A percentile compares a stretch with the other conserved stretches of the same genome.
These are phyloP conservation scores for Anodontia alba DNA, from an alignment of 2,888 invertebrate species.

Conservation along the genomic window DNA sequence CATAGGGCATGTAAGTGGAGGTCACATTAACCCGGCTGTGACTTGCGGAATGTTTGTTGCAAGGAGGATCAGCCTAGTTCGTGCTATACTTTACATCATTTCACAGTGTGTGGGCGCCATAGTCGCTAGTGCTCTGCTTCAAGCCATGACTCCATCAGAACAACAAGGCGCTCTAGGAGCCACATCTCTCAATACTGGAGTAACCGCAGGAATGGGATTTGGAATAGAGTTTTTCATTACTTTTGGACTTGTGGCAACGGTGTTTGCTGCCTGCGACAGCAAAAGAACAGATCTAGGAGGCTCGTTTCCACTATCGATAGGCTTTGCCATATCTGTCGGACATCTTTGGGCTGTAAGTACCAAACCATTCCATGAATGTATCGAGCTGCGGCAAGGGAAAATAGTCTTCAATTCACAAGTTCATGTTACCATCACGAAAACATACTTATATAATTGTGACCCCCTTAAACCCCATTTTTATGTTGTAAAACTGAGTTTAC, in stretches of 20 bases:
- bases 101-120: slow-evolving; percentile 97
- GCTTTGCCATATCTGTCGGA: slow-evolving; percentile 93
- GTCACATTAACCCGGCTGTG: slow-evolving; percentile 84
- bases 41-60: slow-evolving; percentile 89
- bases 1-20: slow-evolving; percentile 93
- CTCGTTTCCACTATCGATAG: slow-evolving; percentile 93
- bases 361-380: no score
- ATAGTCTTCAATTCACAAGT: no score
- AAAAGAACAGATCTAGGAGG: slow-evolving; percentile 92
- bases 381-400: no score
- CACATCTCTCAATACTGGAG: slow-evolving; percentile 80
- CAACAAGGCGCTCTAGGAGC: slow-evolving; percentile 96
- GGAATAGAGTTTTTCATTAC: slow-evolving; percentile 94
- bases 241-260: slow-evolving; percentile 93
- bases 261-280: slow-evolving; percentile 92
- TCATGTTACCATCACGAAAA: no score
- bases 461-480: no score
- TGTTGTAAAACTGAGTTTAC: no score
- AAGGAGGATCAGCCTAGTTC: slow-evolving; percentile 91
- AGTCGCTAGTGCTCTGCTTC: slow-evolving; percentile 95
- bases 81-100: slow-evolving; percentile 92
- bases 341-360: slow-evolving; percentile 93
- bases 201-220: slow-evolving; percentile 90
- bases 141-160: slow-evolving; percentile 54
- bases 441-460: no score